Evolutionary conservation across 1,140 invertebrate species (phyloP).

Genomic region (Tetramorium parvispinum): DNA sequence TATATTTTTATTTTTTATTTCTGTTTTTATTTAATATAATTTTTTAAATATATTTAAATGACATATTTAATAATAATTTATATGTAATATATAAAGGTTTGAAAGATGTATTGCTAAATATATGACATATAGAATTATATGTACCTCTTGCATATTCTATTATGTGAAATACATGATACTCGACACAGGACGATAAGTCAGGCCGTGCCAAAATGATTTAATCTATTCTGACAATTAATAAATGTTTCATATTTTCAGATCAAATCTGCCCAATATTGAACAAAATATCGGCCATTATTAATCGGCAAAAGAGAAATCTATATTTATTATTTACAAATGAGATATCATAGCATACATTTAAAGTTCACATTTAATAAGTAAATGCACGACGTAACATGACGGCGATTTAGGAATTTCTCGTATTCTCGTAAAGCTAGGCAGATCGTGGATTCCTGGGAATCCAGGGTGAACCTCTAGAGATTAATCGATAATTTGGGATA

Average conservation of each 20-base stretch:
- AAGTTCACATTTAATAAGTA: constrained; percentile 32
- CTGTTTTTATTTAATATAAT: no score
- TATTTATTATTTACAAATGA: constrained; percentile 1
- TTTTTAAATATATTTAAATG: neutral
- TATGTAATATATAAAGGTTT: neutral
- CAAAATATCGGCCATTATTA: neutral
- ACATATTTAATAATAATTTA: neutral
- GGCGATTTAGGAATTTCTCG: constrained; percentile 46
- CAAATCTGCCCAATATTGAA: neutral
- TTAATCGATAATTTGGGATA: constrained; percentile 53
- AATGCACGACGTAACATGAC: neutral
- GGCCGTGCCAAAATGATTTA: neutral
- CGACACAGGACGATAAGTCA: neutral
- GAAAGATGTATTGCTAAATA: neutral
- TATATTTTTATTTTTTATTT: no score
- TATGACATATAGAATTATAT: no score
- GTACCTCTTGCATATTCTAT: neutral
- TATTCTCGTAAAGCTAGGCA: constrained; percentile 40
- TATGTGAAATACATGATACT: no score
- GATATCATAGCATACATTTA: neutral
- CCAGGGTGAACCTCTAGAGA: constrained; percentile 10
- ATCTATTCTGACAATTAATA: neutral
- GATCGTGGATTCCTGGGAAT: constrained; percentile 33
- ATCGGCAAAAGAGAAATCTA: neutral
- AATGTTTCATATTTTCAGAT: neutral